Percentiles rank a stretch among this genome's conserved stretches.
phyloP scores from a whole-genome alignment of 2,797 vertebrate genomes.

The Thripadectes ignobilis region DNA sequence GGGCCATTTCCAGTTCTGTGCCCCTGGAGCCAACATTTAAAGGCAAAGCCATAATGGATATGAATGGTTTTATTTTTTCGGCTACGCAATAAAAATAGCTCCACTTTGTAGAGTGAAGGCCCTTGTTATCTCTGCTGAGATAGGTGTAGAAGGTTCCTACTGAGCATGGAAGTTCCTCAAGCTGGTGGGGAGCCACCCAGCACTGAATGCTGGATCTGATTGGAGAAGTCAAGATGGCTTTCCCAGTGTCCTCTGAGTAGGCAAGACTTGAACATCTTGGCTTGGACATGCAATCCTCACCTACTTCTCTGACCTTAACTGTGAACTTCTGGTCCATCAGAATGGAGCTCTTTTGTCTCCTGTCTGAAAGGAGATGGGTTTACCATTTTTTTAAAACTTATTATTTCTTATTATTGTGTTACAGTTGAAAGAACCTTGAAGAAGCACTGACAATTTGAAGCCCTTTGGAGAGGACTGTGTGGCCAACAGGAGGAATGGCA shows the following conservation, averaged over 20 bases:
- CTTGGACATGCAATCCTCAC: not conserved
- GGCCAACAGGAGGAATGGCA: not conserved
- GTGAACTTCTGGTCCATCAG: not conserved
- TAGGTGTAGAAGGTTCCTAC: not conserved
- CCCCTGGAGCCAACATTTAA: not conserved
- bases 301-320: not conserved
- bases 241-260: not conserved
- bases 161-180: not conserved
- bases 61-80: not conserved
- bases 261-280: not conserved
- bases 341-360: not conserved
- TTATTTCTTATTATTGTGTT: not conserved
- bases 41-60: not conserved
- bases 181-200: not conserved
- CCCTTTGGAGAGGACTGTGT: not conserved
- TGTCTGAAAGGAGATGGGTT: not conserved
- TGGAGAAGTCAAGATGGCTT: not conserved
- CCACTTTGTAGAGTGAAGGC: not conserved
- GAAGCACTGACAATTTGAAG: not conserved
- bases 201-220: not conserved
- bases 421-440: not conserved
- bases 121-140: not conserved
- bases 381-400: not conserved
- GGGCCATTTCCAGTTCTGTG: not conserved
- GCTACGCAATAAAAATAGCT: not conserved